Evolutionary conservation across 2,113 vertebrate genomes (phyloP), one percentile per base, ranked within the genome.

Genomic region (Smithornis capensis): DNA sequence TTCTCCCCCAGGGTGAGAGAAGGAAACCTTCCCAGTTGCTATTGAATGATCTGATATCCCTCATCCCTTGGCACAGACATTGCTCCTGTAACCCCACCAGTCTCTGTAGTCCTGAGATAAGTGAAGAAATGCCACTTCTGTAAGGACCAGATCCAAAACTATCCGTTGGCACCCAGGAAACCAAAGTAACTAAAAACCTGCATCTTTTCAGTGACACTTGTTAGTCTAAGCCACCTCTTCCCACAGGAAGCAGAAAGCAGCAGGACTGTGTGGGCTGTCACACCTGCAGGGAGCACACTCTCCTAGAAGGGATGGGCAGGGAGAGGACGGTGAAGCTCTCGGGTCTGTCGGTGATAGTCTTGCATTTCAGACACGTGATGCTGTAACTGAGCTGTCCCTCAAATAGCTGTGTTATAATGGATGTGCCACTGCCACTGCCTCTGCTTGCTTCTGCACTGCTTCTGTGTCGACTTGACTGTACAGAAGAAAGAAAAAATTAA

Each of bases 311-410:
- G 62, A 99, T 97, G 10, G 98, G 98, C 53, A 99, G 95, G 24
- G 98, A 99, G 7, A 99, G 98, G 4, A 98, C 73, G 0, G 98
- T 99, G 97, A 99, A 99, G 80, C 84, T 93, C 94, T 99, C 98
- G 0, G 96, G 97, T 96, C 91, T 98, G 57, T 96, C 31, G 1
- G 87, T 97, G 79, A 97, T 97, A 65, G 95, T 97, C 52, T 96
- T 95, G 74, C 99, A 99, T 65, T 95, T 96, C 79, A 98, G 86
- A 63, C 98, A 99, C 2, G 89, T 55, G 57, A 98, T 98, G 33
- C 82, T 45, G 5, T 98, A 98, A 71, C 53, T 97, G 70, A 99
- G 97, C 37, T 98, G 97, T 42, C 99, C 98, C 94, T 99, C 98
- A 62, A 99, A 98, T n/a, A 99, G 90, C 27, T 78, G 64, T 3